Conservation (phyloP, 1,140 invertebrate species). For the Lucilia sericata region DNA sequence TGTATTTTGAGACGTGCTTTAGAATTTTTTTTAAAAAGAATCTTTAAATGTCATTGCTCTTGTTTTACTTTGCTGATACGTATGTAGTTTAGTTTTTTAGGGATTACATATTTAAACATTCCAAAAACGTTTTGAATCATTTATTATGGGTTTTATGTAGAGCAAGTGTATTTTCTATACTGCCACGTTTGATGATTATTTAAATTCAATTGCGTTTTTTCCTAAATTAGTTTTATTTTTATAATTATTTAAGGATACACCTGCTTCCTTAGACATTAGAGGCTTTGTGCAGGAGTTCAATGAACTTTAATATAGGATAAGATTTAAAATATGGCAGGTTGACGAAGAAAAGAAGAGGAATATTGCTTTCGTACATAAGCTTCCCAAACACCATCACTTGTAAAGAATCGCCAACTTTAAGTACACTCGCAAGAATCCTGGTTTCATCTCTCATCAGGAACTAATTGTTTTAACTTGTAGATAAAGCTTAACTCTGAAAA, state of each 20-base stretch:
- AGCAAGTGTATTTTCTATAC: slow-evolving; percentile 3
- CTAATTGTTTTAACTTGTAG: no score
- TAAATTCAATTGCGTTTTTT: not conserved
- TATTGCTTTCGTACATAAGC: no score
- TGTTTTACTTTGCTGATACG: not conserved
- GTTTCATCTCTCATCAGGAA: no score
- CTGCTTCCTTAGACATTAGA: not conserved
- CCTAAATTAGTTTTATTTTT: not conserved
- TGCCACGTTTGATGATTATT: not conserved
- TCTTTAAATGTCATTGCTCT: slow-evolving; percentile 31
- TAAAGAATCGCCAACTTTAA: no score
- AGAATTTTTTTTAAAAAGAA: slow-evolving; percentile 33
- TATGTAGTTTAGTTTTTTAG: not conserved
- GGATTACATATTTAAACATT: slow-evolving; percentile 27
- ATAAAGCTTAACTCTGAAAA: no score
- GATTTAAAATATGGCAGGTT: no score
- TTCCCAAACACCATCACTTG: no score
- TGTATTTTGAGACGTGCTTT: slow-evolving; percentile 33
- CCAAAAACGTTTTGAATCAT: slow-evolving; percentile 27
- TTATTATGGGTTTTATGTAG: slow-evolving; percentile 22
- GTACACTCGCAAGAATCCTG: no score
- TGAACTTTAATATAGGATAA: not conserved
- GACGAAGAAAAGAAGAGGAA: no score
- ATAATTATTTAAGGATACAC: slow-evolving; percentile 23
- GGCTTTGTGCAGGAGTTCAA: not conserved